phyloP scores from a whole-genome alignment of 2,888 invertebrate genomes.

The Loripinus fragilis region DNA sequence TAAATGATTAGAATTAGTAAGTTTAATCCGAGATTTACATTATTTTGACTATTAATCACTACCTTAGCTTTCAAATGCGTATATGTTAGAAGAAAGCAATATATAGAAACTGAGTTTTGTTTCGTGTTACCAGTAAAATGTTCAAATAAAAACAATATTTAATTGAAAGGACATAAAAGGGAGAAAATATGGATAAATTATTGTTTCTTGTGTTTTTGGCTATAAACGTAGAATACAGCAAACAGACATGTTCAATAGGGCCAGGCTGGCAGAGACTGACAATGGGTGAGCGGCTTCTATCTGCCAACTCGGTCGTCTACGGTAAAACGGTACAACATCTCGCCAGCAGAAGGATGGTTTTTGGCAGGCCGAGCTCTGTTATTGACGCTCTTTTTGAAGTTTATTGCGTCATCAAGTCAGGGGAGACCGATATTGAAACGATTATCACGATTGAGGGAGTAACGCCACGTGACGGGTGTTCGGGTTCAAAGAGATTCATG shows the following conservation, averaged over 20 bases:
- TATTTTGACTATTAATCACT: too few species aligned
- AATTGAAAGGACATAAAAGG: too few species aligned
- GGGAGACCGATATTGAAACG: constrained; percentile 1
- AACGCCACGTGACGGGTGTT: constrained; percentile 44
- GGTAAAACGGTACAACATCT: constrained; percentile 37
- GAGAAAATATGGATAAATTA: neutral
- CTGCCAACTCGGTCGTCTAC: constrained; percentile 42
- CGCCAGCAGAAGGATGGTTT: constrained; percentile 6
- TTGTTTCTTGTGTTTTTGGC: neutral
- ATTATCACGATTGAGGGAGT: constrained; percentile 32
- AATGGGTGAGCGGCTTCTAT: constrained; percentile 37
- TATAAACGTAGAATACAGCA: neutral
- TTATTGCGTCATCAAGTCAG: constrained; percentile 43
- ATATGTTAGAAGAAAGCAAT: too few species aligned
- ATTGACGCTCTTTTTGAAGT: constrained; percentile 49
- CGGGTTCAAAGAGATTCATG: constrained; percentile 28
- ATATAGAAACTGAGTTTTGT: too few species aligned
- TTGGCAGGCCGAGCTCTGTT: constrained; percentile 24
- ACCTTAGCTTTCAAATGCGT: too few species aligned
- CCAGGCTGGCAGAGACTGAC: constrained; percentile 5
- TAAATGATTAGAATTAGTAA: too few species aligned
- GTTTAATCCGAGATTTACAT: too few species aligned
- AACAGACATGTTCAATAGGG: neutral
- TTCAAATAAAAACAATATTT: too few species aligned
- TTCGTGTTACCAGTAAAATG: too few species aligned